Conservation (phyloP, 2,113 vertebrate species). For the Stictonetta naevosa region DNA sequence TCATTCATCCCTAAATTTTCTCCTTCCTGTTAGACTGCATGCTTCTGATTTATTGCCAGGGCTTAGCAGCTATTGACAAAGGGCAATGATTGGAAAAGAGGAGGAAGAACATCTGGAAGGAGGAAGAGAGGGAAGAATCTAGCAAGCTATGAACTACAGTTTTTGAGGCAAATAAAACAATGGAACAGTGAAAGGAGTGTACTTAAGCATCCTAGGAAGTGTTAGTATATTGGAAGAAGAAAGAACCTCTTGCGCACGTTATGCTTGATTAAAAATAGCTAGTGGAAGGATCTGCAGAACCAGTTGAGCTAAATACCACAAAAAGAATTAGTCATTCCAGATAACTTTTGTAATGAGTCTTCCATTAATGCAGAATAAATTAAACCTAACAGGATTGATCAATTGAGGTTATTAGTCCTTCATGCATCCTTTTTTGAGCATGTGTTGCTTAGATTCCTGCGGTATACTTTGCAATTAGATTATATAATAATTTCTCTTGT, state of each 20-base stretch:
- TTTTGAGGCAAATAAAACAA: not conserved
- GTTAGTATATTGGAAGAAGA: not conserved
- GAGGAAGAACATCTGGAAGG: not conserved
- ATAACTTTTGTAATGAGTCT: not conserved
- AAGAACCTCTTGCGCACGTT: not conserved
- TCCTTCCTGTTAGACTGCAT: not conserved
- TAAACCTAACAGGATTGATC: not conserved
- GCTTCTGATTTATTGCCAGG: not conserved
- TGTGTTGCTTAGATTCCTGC: not conserved
- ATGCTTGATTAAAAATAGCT: not conserved
- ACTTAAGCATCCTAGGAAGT: not conserved
- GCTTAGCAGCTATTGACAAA: not conserved
- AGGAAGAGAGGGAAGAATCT: not conserved
- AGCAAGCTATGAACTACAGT: not conserved
- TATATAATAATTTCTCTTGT: not conserved
- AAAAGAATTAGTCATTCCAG: not conserved
- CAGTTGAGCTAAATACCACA: not conserved
- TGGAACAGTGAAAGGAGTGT: not conserved
- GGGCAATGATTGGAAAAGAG: not conserved
- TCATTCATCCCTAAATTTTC: not conserved
- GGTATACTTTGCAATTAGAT: not conserved
- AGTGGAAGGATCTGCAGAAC: not conserved
- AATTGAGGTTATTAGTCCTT: not conserved
- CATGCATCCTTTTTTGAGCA: not conserved
- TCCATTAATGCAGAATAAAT: not conserved